Evolutionary conservation across 1,140 invertebrate species (phyloP), one percentile per base, ranked within the genome.

Genomic region (Pogonognathellus flavescens): DNA sequence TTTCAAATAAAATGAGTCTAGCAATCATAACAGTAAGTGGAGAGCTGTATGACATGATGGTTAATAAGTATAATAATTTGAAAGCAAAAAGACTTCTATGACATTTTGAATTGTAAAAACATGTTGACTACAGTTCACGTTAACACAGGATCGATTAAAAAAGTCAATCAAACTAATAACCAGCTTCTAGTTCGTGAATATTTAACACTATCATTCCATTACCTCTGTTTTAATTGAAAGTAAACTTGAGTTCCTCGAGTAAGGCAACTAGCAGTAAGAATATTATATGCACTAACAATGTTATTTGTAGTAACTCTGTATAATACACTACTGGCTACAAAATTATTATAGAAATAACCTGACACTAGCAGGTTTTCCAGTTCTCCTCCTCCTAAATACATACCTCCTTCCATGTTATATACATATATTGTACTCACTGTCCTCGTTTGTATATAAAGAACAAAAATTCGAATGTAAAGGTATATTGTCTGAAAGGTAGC

Each of bases 101-200:
- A 10, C 66, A 41, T 14, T 76, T 25, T 76, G 41, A 76, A 76
- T 76, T 76, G 49, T 76, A 76, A 14, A 76, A 76, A 3, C n/a
- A 50, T 76, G 70, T 14, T n/a, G 70, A 49, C 70, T 31, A n/a
- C 16, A n/a, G 25, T 16, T n/a, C 41, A 41, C 31, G 31, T 76
- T 31, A 76, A 81, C 80, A 81, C 10, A 81, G 20, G 13, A 82
- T 82, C 55, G 81, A 60, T 82, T 82, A 82, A 60, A 25, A 70
- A 80, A 84, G 83, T 53, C 83, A 76, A 76, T 84, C 83, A 84
- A 41, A 84, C 60, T 84, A 84, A 84, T 84, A 84, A 72, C 66
- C 10, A 84, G 83, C 83, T 80, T 83, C 82, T 76, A 14, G 50
- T 84, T 84, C 9, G 20, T 84, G 66, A 57, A 84, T 84, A 76